Base-by-base conservation (phyloP, 2,888 invertebrate genomes). In the Cataglyphis rosenhaueri region DNA sequence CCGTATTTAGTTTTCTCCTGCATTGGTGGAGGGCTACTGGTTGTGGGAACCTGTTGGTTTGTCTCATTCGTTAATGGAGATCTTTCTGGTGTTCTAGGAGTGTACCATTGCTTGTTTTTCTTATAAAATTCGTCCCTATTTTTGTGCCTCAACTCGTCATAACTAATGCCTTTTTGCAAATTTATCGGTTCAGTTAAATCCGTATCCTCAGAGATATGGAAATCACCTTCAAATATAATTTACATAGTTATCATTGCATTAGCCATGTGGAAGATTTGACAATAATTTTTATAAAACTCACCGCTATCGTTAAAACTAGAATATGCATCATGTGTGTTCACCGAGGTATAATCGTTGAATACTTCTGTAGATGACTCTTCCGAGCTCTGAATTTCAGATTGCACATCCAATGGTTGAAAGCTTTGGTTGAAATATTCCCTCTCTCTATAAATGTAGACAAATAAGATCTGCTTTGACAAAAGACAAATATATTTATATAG, bases 131-230 rank as follows among this genome's bases (percentile, higher is more conserved):
- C 35, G 0, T 61, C 52, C 41, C 75, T 87, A 29, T 88, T 68
- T 32, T 82, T n/a, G 1, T 18, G 41, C 3, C 86, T 65, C n/a
- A 88, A 41, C 4, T 86, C 86, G 4, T 87, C 84, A 0, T 88
- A 88, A 8, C 81, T 88, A 4, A 74, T 29, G 2, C 3, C 25
- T 3, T 55, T 75, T 44, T 83, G 85, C 10, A 21, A 3, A 25
- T 64, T 62, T 1, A n/a, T 15, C 10, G 66, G 38, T 41, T 59
- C 59, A 12, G 25, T 44, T 12, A 79, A 25, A 70, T 71, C 78
- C 12, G 52, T 35, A 0, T 79, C 78, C 9, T 70, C 71, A 21
- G 68, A 57, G 8, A 48, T 0, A 1, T 25, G 21, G 0, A 59
- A 18, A 4, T 79, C 78, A 32, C 35, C 78, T 79, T 21, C 6